These are phyloP conservation scores for Calycopis cecrops DNA, from an alignment of 1,140 invertebrate species.

Conservation along the genomic window DNA sequence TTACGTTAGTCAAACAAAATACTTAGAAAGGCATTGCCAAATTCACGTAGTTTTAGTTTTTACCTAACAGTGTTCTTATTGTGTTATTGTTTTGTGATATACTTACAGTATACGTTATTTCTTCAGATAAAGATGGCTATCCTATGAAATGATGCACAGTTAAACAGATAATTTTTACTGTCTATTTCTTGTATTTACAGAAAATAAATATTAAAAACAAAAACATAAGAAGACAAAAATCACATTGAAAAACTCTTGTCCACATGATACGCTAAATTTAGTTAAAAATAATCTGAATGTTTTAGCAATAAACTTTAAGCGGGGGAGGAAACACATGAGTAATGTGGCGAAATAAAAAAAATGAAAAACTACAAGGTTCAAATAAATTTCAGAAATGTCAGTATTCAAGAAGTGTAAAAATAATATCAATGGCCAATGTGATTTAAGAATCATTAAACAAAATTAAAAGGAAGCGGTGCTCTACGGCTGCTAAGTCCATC, in stretches of 20 bases:
- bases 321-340: constrained; percentile 24
- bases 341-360: constrained; percentile 26
- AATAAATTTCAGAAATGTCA: background rate
- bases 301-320: constrained; percentile 34
- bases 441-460: constrained; percentile 27
- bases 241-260: constrained; percentile 15
- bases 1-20: constrained; percentile 52
- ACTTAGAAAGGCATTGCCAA: constrained; percentile 49
- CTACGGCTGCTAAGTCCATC: constrained; percentile 31
- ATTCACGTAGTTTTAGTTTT: constrained; percentile 58
- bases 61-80: constrained; percentile 71
- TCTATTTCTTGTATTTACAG: constrained; percentile 72
- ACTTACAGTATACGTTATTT: constrained; percentile 78
- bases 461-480: constrained; percentile 48
- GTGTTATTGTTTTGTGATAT: constrained; percentile 75
- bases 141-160: constrained; percentile 81
- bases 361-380: constrained; percentile 17
- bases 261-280: background rate
- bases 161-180: constrained; percentile 80
- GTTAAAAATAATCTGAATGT: constrained; percentile 18
- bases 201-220: constrained; percentile 54
- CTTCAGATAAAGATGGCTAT: constrained; percentile 78
- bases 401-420: constrained; percentile 20
- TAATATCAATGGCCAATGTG: constrained; percentile 31
- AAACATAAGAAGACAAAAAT: constrained; percentile 37